Evolutionary conservation across 1,140 invertebrate genomes (phyloP).

Genomic region (Drosophila pectinifera): DNA sequence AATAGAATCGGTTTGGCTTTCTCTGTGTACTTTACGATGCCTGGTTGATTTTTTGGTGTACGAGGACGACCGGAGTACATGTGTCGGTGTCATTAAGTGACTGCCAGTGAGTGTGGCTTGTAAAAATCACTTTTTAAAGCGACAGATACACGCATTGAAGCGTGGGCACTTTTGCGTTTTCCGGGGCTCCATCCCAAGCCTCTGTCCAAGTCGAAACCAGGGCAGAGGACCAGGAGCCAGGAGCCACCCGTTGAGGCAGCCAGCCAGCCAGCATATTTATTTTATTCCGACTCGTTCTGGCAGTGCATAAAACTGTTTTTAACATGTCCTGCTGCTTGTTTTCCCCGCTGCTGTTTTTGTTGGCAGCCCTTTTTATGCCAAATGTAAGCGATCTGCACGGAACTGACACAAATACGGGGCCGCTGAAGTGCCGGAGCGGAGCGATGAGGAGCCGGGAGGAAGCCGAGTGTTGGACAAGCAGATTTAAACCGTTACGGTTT

Average conservation of each 20-base stretch:
- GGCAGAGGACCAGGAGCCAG: slow-evolving; percentile 5
- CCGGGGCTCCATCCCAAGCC: slow-evolving; percentile 14
- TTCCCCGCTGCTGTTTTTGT: slow-evolving; percentile 25
- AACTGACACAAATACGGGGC: slow-evolving; percentile 67
- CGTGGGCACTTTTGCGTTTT: slow-evolving; percentile 79
- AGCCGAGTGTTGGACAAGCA: slow-evolving; percentile 62
- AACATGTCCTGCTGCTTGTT: slow-evolving; percentile 64
- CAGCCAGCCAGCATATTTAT: slow-evolving; percentile 67
- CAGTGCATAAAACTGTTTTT: slow-evolving; percentile 79
- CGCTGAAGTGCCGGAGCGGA: slow-evolving; percentile 23
- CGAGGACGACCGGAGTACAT: slow-evolving; percentile 31
- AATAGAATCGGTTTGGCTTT: slow-evolving; percentile 4
- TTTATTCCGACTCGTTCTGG: slow-evolving; percentile 74
- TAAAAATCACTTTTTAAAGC: slow-evolving; percentile 82
- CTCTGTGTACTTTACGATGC: slow-evolving; percentile 53
- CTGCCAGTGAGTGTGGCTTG: slow-evolving; percentile 37
- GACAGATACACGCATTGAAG: slow-evolving; percentile 74
- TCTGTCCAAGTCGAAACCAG: slow-evolving; percentile 1
- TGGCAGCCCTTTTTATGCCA: slow-evolving; percentile 75
- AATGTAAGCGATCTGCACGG: slow-evolving; percentile 78
- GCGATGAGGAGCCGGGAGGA: slow-evolving; percentile 7
- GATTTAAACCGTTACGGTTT: slow-evolving; percentile 81
- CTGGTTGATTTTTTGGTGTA: slow-evolving; percentile 25
- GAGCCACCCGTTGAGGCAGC: slow-evolving; percentile 23
- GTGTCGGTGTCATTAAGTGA: slow-evolving; percentile 31